phyloP scores from a whole-genome alignment of 1,140 invertebrate genomes.

The Prorops nasuta region DNA sequence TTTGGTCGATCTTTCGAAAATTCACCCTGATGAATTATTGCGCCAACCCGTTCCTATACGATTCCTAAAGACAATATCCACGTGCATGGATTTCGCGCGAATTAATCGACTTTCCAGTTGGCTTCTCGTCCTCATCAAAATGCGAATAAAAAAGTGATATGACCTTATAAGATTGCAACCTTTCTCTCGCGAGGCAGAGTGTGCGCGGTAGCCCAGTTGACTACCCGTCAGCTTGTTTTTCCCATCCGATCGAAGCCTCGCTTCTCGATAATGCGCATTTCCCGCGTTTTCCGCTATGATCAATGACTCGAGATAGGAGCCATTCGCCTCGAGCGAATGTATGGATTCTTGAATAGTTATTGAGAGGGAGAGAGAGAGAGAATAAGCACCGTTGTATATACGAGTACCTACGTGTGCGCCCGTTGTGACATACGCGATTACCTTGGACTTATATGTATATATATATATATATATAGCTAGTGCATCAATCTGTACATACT shows the following conservation, averaged over 20 bases:
- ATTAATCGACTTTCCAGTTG: too few species aligned
- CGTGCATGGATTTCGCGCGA: too few species aligned
- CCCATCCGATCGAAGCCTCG: background rate
- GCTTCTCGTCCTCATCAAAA: constrained; percentile 14
- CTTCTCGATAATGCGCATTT: constrained; percentile 21
- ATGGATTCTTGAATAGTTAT: background rate
- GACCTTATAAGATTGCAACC: constrained; percentile 23
- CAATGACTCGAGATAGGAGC: constrained; percentile 35
- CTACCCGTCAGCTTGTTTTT: constrained; percentile 2
- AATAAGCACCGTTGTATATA: too few species aligned
- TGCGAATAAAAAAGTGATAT: constrained; percentile 29
- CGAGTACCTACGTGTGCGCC: constrained; percentile 19
- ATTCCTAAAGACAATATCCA: too few species aligned
- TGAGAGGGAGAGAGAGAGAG: background rate
- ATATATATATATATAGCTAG: constrained; percentile 4
- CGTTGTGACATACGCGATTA: constrained; percentile 53
- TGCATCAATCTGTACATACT: background rate
- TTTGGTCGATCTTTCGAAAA: too few species aligned
- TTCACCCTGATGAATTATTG: too few species aligned
- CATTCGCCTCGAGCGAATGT: constrained; percentile 8
- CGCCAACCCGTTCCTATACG: too few species aligned
- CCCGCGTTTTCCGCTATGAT: constrained; percentile 38
- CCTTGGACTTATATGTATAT: constrained; percentile 46
- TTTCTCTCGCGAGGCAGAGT: constrained; percentile 14
- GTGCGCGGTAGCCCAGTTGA: too few species aligned